phyloP scores from a whole-genome alignment of 2,888 invertebrate species.

The Melieria crassipennis region DNA sequence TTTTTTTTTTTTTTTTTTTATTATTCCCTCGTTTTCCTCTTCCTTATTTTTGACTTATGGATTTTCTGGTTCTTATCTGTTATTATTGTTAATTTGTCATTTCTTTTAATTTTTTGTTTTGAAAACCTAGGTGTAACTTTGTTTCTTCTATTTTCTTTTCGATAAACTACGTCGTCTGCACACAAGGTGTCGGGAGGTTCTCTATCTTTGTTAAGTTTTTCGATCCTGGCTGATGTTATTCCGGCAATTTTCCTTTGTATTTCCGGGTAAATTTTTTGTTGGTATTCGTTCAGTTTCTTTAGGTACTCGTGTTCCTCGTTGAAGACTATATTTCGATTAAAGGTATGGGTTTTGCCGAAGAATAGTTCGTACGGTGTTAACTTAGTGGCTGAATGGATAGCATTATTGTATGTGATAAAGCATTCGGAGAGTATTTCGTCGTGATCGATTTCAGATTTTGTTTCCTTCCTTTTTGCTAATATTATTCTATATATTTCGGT shows the following conservation, averaged over 20 bases:
- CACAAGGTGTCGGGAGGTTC: background rate
- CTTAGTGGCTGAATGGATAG: conserved; percentile 34
- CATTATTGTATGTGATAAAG: conserved; percentile 32
- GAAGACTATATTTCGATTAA: conserved; percentile 25
- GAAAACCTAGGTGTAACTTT: conserved; percentile 27
- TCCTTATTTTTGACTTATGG: conserved; percentile 3
- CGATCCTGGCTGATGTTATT: conserved; percentile 13
- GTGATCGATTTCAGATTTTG: background rate
- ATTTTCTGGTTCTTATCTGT: conserved; percentile 18
- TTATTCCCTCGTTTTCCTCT: too few relatives aligned
- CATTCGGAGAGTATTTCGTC: conserved; percentile 31
- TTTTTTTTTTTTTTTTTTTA: too few relatives aligned
- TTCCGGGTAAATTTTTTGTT: conserved; percentile 11
- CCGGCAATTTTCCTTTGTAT: conserved; percentile 17
- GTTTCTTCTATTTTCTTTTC: conserved; percentile 27
- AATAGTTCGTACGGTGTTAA: conserved; percentile 33
- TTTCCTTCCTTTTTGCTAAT: background rate
- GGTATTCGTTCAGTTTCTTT: conserved; percentile 22
- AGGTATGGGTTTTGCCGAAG: conserved; percentile 24
- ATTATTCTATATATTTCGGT: background rate
- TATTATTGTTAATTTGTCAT: conserved; percentile 15
- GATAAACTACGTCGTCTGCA: conserved; percentile 14
- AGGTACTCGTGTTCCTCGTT: conserved; percentile 27
- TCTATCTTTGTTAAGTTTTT: background rate
- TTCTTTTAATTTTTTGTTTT: conserved; percentile 22